A percentile compares a stretch with the other conserved stretches of the same genome.
These are phyloP conservation scores for Tringa solitaria DNA, from an alignment of 2,113 vertebrate genomes.

Conservation along the genomic window DNA sequence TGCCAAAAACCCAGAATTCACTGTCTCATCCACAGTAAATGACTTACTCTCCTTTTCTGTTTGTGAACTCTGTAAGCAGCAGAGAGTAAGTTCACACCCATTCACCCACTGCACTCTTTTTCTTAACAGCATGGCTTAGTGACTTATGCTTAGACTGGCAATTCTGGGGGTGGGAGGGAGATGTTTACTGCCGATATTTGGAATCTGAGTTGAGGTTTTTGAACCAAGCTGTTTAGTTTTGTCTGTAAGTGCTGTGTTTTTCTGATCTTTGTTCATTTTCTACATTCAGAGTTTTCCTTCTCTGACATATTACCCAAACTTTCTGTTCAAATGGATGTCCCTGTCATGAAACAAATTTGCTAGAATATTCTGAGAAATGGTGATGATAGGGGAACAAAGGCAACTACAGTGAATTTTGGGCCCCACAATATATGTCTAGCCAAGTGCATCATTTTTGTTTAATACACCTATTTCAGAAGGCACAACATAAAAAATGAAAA, in stretches of 20 bases:
- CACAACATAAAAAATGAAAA: background rate
- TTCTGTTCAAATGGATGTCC: background rate
- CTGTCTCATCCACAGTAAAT: background rate
- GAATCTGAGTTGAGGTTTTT: background rate
- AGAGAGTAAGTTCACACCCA: background rate
- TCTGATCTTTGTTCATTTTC: background rate
- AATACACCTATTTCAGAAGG: background rate
- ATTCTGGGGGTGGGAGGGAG: background rate
- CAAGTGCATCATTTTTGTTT: background rate
- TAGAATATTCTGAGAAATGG: background rate
- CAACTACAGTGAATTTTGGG: background rate
- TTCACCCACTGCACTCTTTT: background rate
- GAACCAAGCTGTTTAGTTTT: background rate
- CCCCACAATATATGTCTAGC: background rate
- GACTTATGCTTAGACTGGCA: background rate
- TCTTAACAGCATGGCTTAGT: background rate
- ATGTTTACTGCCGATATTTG: background rate
- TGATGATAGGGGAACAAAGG: background rate
- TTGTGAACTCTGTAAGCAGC: background rate
- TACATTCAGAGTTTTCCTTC: background rate
- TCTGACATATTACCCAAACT: background rate
- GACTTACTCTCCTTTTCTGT: background rate
- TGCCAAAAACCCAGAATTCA: background rate
- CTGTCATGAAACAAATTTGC: background rate
- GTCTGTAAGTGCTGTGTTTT: background rate